phyloP scores from a whole-genome alignment of 2,888 invertebrate species.

The Cataglyphis cursor region DNA sequence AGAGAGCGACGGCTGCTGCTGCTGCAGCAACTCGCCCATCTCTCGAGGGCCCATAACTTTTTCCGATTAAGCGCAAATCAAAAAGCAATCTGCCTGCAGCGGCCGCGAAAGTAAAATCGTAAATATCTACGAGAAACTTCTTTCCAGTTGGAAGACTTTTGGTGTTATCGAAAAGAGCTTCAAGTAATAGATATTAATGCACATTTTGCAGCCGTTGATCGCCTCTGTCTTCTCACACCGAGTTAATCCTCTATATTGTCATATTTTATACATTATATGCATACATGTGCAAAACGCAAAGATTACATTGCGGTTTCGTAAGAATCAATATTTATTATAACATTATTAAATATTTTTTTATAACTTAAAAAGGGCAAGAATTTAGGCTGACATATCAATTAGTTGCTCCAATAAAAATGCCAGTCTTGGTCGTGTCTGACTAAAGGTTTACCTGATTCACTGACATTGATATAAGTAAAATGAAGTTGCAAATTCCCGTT shows the following conservation, averaged over 20 bases:
- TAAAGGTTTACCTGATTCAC: not conserved
- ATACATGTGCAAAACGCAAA: not conserved
- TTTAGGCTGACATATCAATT: not conserved
- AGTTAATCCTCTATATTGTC: conserved; percentile 19
- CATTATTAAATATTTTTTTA: not conserved
- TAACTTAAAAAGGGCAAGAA: not conserved
- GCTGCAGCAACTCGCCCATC: conserved; percentile 59
- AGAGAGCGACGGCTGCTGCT: not conserved
- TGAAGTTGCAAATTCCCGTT: not conserved
- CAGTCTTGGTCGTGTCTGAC: not conserved
- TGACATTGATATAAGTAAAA: not conserved
- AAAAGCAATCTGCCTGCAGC: conserved; percentile 84
- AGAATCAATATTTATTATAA: not conserved
- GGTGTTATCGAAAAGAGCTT: conserved; percentile 9
- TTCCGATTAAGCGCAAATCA: conserved; percentile 86
- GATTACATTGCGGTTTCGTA: not conserved
- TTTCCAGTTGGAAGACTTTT: not conserved
- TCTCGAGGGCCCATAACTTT: conserved; percentile 84
- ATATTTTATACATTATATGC: not conserved
- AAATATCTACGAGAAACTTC: conserved; percentile 73
- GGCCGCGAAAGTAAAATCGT: conserved; percentile 79
- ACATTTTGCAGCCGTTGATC: not conserved
- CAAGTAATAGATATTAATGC: conserved; percentile 32
- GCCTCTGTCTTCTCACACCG: no score
- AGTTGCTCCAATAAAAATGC: not conserved